These are phyloP conservation scores for Pollenia labialis DNA, from an alignment of 2,888 invertebrate genomes.

Conservation along the genomic window DNA sequence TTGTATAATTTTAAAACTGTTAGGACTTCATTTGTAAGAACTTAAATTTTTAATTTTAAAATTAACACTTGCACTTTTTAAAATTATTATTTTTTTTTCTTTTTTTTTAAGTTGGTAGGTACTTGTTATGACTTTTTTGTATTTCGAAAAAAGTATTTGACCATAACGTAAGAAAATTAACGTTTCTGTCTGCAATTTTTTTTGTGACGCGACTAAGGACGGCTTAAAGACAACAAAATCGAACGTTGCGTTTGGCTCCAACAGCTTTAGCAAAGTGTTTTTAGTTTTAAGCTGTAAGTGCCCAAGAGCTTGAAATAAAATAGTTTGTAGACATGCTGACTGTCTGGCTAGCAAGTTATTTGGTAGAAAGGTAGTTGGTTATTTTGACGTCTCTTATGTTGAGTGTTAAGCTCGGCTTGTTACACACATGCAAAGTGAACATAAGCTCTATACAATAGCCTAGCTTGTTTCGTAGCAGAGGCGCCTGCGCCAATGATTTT, in stretches of 20 bases:
- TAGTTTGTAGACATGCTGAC: constrained; percentile 41
- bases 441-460: constrained; percentile 41
- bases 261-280: constrained; percentile 81
- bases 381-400: constrained; percentile 16
- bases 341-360: constrained; percentile 23
- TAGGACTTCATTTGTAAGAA: constrained; percentile 62
- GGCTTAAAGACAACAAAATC: constrained; percentile 60
- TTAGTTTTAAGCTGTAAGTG: constrained; percentile 73
- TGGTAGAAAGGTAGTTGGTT: constrained; percentile 17
- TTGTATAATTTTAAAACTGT: constrained; percentile 33
- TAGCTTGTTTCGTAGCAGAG: constrained; percentile 71
- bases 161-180: constrained; percentile 57
- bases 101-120: constrained; percentile 45
- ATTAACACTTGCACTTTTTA: constrained; percentile 56
- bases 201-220: constrained; percentile 70
- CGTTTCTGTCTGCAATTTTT: constrained; percentile 32
- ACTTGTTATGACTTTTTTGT: constrained; percentile 75
- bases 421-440: constrained; percentile 21
- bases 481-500: constrained; percentile 65
- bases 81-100: constrained; percentile 35
- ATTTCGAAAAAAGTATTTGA: constrained; percentile 60
- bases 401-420: constrained; percentile 58
- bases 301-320: constrained; percentile 70
- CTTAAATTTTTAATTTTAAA: constrained; percentile 27
- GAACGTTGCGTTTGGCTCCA: constrained; percentile 80